Percentiles rank a stretch among this genome's conserved stretches.
phyloP scores from a whole-genome alignment of 2,113 vertebrate species.

The Castor canadensis region DNA sequence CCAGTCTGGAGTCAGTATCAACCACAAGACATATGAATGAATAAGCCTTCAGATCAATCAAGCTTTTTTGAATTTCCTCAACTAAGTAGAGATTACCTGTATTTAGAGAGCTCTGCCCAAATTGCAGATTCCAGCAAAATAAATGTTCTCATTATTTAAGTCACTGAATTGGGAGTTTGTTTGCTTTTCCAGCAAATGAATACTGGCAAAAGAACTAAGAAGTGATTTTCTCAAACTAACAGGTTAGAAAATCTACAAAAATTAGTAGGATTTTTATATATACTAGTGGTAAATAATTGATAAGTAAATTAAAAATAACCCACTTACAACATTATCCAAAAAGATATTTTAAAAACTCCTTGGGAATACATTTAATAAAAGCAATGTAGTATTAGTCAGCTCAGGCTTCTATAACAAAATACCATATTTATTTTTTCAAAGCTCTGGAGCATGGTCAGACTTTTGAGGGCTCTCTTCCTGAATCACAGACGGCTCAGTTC shows the following conservation, averaged over 20 bases:
- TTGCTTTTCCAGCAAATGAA: neutral
- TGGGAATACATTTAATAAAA: neutral
- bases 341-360: neutral
- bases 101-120: neutral
- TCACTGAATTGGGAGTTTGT: neutral
- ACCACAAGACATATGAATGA: neutral
- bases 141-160: neutral
- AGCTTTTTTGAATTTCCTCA: neutral
- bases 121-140: neutral
- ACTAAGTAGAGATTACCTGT: neutral
- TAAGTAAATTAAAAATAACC: neutral
- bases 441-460: neutral
- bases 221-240: neutral
- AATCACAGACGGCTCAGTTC: neutral
- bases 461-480: neutral
- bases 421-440: neutral
- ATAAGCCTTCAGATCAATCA: neutral
- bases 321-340: neutral
- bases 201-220: neutral
- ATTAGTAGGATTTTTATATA: neutral
- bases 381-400: neutral
- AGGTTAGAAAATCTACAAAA: neutral
- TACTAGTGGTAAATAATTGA: neutral
- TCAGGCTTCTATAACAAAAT: neutral
- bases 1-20: neutral